Evolutionary conservation across 2,888 invertebrate genomes (phyloP).

Genomic region (Blera fallax): DNA sequence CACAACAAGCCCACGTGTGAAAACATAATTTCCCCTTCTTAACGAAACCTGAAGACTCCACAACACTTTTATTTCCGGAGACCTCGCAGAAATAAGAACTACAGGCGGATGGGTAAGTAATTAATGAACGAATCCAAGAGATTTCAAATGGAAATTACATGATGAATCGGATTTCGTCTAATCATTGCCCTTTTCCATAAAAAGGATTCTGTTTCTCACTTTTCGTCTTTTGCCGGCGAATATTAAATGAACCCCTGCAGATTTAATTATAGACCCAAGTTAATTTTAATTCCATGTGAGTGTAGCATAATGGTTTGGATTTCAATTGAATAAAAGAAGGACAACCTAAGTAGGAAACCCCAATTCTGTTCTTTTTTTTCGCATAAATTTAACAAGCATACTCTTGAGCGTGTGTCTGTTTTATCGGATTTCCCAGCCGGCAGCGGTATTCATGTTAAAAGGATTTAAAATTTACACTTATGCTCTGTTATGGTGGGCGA

Average conservation of each 20-base stretch:
- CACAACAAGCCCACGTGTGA: not conserved
- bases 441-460: no score
- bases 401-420: not conserved
- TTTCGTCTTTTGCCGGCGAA: not conserved
- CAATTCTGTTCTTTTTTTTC: not conserved
- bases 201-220: not conserved
- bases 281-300: not conserved
- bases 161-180: slow-evolving; percentile 4
- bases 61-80: no score
- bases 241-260: not conserved
- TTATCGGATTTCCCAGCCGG: no score
- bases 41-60: no score
- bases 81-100: not conserved
- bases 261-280: slow-evolving; percentile 17
- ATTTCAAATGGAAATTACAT: not conserved
- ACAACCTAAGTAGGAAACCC: not conserved
- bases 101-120: not conserved
- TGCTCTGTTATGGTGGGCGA: no score
- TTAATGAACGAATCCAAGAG: not conserved
- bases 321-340: not conserved
- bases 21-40: not conserved
- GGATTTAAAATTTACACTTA: no score
- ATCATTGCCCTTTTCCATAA: slow-evolving; percentile 4
- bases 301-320: not conserved
- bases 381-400: not conserved